Percentiles rank a stretch among this genome's conserved stretches.
Evolutionary conservation across 2,113 vertebrate species (phyloP).

Genomic region (Brienomyrus brachyistius): DNA sequence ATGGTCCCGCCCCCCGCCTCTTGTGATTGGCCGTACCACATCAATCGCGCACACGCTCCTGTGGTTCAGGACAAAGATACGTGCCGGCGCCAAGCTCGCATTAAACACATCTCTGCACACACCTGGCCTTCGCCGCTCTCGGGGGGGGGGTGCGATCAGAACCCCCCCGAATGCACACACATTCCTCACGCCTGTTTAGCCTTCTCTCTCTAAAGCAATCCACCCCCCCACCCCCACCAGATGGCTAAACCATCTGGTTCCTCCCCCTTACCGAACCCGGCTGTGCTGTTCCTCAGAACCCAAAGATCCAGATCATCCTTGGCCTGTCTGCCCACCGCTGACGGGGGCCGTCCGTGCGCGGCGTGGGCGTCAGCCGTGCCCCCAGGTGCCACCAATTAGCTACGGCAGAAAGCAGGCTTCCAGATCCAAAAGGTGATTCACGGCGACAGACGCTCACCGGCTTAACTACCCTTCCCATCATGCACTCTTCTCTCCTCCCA

Average conservation of each 20-base stretch:
- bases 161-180: background rate
- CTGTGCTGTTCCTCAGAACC: background rate
- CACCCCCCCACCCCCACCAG: background rate
- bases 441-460: background rate
- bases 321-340: background rate
- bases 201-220: slow-evolving; percentile 5
- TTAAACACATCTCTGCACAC: background rate
- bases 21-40: background rate
- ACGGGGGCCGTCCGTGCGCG: background rate
- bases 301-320: background rate
- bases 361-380: background rate
- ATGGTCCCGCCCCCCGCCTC: slow-evolving; percentile 1
- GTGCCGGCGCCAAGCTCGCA: background rate
- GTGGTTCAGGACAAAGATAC: background rate
- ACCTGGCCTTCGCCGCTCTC: background rate
- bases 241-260: slow-evolving; percentile 20
- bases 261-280: background rate
- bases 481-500: background rate
- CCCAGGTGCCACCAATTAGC: background rate
- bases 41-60: background rate
- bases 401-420: background rate
- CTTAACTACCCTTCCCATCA: background rate
- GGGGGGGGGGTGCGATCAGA: background rate
- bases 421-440: background rate
- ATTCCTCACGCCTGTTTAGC: background rate